Evolutionary conservation across 2,888 invertebrate species (phyloP).

Genomic region (Escarpia spicata): DNA sequence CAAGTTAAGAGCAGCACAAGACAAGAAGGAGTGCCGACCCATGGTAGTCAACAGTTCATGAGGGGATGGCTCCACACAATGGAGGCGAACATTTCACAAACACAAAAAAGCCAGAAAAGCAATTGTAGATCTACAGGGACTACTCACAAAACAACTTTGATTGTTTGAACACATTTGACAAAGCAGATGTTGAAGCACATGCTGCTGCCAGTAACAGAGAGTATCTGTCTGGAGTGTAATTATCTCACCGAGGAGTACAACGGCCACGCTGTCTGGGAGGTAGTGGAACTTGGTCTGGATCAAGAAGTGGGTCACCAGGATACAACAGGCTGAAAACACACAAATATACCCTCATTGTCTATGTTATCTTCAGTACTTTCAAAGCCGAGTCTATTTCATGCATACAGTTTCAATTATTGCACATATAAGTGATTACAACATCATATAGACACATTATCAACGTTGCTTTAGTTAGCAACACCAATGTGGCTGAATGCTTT

Average conservation of each 20-base stretch:
- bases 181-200: too few relatives aligned
- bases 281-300: constrained; percentile 95
- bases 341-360: background rate
- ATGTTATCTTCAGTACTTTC: background rate
- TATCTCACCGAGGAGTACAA: constrained; percentile 81
- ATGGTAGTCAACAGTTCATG: too few relatives aligned
- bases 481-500: background rate
- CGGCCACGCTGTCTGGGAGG: constrained; percentile 96
- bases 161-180: too few relatives aligned
- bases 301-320: constrained; percentile 89
- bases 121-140: too few relatives aligned
- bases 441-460: background rate
- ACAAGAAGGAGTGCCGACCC: too few relatives aligned
- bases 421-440: background rate
- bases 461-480: background rate
- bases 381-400: background rate
- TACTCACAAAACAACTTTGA: too few relatives aligned
- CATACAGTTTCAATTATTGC: background rate
- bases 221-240: background rate
- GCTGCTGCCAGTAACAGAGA: background rate
- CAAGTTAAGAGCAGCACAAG: too few relatives aligned
- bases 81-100: too few relatives aligned
- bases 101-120: too few relatives aligned
- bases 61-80: too few relatives aligned
- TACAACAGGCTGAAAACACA: constrained; percentile 79